Evolutionary conservation across 1,140 invertebrate species (phyloP).

Genomic region (Hestina assimilis): DNA sequence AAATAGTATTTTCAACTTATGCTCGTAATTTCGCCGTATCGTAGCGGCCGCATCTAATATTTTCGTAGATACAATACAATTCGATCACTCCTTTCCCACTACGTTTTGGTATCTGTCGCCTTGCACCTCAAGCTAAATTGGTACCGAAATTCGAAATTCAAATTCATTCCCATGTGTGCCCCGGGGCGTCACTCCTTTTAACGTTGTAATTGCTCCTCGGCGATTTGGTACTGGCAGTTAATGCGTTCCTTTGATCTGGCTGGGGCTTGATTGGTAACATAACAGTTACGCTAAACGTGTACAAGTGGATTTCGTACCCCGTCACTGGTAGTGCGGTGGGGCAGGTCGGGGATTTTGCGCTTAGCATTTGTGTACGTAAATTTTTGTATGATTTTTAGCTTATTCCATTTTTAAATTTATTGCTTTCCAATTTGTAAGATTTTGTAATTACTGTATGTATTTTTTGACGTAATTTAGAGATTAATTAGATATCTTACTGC

Average conservation of each 20-base stretch:
- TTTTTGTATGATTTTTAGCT: too few species aligned
- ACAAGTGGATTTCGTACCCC: not conserved
- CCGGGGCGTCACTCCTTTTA: constrained; percentile 53
- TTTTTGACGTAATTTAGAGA: too few species aligned
- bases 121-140: constrained; percentile 69
- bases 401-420: too few species aligned
- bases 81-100: constrained; percentile 59
- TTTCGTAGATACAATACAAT: constrained; percentile 39
- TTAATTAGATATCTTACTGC: too few species aligned
- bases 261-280: constrained; percentile 38
- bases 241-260: constrained; percentile 57
- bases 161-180: constrained; percentile 55
- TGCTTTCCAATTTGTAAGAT: too few species aligned
- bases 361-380: too few species aligned
- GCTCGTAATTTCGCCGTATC: not conserved
- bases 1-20: too few species aligned
- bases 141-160: constrained; percentile 72
- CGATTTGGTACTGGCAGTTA: constrained; percentile 42
- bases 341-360: constrained; percentile 3
- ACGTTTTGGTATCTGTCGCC: constrained; percentile 59
- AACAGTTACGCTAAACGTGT: constrained; percentile 5
- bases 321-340: not conserved
- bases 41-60: constrained; percentile 24
- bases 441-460: too few species aligned
- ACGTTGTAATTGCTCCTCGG: constrained; percentile 66